These are phyloP conservation scores for Amorpha juglandis DNA, from an alignment of 2,888 invertebrate genomes.

Conservation along the genomic window DNA sequence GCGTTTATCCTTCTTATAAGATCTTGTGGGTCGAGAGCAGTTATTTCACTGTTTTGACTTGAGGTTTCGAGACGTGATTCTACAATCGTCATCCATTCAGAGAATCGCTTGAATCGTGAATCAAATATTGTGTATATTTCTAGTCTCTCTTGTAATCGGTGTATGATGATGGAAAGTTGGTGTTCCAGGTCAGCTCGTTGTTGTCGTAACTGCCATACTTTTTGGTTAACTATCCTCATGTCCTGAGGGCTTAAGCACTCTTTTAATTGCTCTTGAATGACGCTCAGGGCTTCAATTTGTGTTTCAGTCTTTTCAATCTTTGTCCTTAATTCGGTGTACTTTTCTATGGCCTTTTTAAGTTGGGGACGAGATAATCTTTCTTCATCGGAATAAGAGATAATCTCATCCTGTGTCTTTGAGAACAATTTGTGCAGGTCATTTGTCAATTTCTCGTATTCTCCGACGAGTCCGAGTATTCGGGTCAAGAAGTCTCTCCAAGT, in stretches of 20 bases:
- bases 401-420: constrained; percentile 85
- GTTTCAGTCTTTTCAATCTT: constrained; percentile 83
- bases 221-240: constrained; percentile 91
- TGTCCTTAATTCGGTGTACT: constrained; percentile 85
- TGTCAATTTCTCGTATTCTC: constrained; percentile 86
- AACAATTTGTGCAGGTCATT: constrained; percentile 85
- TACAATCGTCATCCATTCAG: constrained; percentile 88
- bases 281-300: constrained; percentile 88
- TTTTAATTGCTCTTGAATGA: constrained; percentile 91
- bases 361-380: constrained; percentile 85
- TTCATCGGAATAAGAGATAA: constrained; percentile 83
- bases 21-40: constrained; percentile 88
- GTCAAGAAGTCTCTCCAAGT: constrained; percentile 92
- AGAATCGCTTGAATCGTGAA: constrained; percentile 85
- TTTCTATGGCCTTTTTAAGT: constrained; percentile 86
- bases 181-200: constrained; percentile 92
- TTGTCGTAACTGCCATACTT: constrained; percentile 90
- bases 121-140: constrained; percentile 89
- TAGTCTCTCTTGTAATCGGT: constrained; percentile 89
- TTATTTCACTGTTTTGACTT: constrained; percentile 75
- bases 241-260: constrained; percentile 93
- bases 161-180: constrained; percentile 88
- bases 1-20: constrained; percentile 88
- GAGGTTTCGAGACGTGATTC: constrained; percentile 87
- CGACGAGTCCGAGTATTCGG: constrained; percentile 86